Evolutionary conservation across 2,113 vertebrate species (phyloP), one percentile per base, ranked within the genome.

Genomic region (Scophthalmus maximus): DNA sequence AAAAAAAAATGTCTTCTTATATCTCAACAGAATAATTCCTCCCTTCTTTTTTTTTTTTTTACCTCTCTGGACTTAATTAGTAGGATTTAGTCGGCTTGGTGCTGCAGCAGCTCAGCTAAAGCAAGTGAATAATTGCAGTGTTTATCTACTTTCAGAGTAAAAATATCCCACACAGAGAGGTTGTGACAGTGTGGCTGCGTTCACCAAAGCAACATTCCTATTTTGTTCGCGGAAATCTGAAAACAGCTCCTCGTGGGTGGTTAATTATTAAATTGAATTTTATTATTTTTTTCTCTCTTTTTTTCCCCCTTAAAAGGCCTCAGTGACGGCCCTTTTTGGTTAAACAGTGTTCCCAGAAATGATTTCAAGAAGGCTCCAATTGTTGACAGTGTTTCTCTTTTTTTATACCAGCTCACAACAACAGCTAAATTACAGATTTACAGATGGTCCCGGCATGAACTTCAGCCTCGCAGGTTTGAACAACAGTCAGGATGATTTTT

Each of bases 91-190:
- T 61, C 22, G 42, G 55, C 56, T 75, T 34, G 50, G 57, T 76
- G 56, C 49, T 77, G 68, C 26, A 63, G 56, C 70, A 59, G 67
- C 71, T 84, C 34, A 53, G 69, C 25, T 18, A 18, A 75, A 56
- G 64, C n/a, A 18, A 70, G 76, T 73, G 58, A 67, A 66, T 88
- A 83, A 88, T 78, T 81, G 58, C 68, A 2, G 42, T 78, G 59
- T 86, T 86, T 83, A 82, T 88, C 80, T 82, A 25, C 44, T 71
- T 68, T 83, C 56, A 52, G 74, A 83, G 42, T 68, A 68, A 76
- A 82, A 86, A 69, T 76, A 78, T 68, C 82, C 78, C 59, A 76
- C 25, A 71, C 4, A 46, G 42, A 50, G 64, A 74, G 73, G 61
- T 79, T 82, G 73, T 46, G 73, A 75, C 78, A 85, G 70, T 62